Evolutionary conservation across 2,797 vertebrate species (phyloP), one percentile per base, ranked within the genome.

Genomic region (Eutrigla gurnardus): DNA sequence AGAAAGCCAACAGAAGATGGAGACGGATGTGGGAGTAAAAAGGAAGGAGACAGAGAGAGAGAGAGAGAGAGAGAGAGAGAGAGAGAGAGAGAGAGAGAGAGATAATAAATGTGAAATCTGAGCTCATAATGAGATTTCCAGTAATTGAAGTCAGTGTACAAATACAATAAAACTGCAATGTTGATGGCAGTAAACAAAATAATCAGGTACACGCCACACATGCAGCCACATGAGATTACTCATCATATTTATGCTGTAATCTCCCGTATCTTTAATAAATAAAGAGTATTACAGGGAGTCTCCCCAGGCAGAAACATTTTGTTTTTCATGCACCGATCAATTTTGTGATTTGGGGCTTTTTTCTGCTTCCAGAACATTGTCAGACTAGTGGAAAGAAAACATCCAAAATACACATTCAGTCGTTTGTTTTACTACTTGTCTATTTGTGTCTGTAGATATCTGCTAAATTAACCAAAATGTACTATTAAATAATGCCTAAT

Each of bases 51-150:
- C 4, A 37, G 7, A 52, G 57, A 35, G 13, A 61, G 11, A 59
- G 13, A 14, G 10, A 42, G 9, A 13, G 6, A 52, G 11, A 12
- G 13, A 53, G 11, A 52, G 50, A 13, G n/a, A 55, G 33, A 55
- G 45, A 46, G 43, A 45, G 43, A 46, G 45, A 49, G 9, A 43
- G 33, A 58, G 47, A 35, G 32, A 40, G 46, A 18, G 17, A 70
- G 0, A 14, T 14, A 9, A 66, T 36, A 10, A 77, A 73, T 40
- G 36, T 81, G 45, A 80, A 35, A 84, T 35, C 47, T 36, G 65
- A 82, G 64, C 39, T 80, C 53, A 59, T 79, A 65, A 82, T 70
- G 36, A 57, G 54, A 70, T 77, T 73, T 25, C 4, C 40, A 42
- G 62, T 80, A 37, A 77, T 9, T 10, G 33, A 45, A 35, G 57